phyloP scores from a whole-genome alignment of 2,888 invertebrate species.

The Pristionchus mayeri region DNA sequence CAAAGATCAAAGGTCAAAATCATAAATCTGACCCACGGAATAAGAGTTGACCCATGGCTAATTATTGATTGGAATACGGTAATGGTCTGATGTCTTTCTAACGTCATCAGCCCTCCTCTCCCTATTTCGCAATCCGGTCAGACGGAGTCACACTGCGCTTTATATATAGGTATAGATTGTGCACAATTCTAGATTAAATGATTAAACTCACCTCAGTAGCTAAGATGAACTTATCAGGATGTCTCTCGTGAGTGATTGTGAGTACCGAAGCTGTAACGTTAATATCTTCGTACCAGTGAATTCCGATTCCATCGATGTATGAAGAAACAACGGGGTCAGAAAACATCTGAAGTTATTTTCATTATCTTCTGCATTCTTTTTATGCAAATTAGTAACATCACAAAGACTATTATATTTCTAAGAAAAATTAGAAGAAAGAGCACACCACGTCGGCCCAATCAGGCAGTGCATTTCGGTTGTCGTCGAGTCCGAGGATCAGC shows the following conservation, averaged over 20 bases:
- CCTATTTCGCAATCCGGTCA: too few relatives aligned
- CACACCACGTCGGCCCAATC: neutral
- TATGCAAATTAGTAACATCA: too few relatives aligned
- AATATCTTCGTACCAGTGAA: neutral
- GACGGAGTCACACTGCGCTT: too few relatives aligned
- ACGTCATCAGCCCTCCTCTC: too few relatives aligned
- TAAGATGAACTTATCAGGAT: neutral
- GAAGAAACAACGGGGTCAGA: neutral
- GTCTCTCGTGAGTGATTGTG: neutral
- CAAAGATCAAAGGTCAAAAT: too few relatives aligned
- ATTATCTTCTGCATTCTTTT: neutral
- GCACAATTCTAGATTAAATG: too few relatives aligned
- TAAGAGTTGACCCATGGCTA: too few relatives aligned
- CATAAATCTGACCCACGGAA: too few relatives aligned
- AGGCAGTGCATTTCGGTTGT: neutral
- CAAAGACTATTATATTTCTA: too few relatives aligned
- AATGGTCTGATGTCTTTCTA: too few relatives aligned
- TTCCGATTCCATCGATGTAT: neutral
- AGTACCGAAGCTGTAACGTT: neutral
- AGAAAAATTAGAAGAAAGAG: slow-evolving; percentile 44
- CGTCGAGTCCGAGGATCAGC: neutral
- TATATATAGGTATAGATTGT: too few relatives aligned
- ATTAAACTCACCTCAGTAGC: neutral
- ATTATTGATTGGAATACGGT: too few relatives aligned
- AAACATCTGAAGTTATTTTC: neutral